phyloP scores from a whole-genome alignment of 2,888 invertebrate genomes.

The Ectemnius continuus region DNA sequence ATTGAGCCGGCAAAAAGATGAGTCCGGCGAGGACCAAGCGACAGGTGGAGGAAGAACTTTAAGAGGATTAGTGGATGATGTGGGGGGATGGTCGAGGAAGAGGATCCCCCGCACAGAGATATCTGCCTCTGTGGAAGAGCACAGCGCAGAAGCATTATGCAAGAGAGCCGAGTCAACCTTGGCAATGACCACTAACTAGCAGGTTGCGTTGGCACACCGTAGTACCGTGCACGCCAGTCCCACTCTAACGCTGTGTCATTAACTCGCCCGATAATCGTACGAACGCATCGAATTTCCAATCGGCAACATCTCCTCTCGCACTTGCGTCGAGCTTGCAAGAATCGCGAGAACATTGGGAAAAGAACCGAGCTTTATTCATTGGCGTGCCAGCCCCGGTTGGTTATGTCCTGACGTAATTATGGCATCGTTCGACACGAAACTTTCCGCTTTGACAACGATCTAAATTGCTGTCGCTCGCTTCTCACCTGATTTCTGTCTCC shows the following conservation, averaged over 20 bases:
- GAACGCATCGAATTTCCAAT: too few relatives aligned
- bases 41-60: background rate
- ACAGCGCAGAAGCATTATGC: slow-evolving; percentile 42
- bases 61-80: background rate
- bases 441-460: background rate
- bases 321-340: too few relatives aligned
- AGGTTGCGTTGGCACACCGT: slow-evolving; percentile 23
- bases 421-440: background rate
- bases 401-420: background rate
- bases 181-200: slow-evolving; percentile 56
- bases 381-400: too few relatives aligned
- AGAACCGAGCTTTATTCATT: background rate
- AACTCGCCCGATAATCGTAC: slow-evolving; percentile 36
- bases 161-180: slow-evolving; percentile 49
- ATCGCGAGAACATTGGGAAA: background rate
- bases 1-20: too few relatives aligned
- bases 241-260: slow-evolving; percentile 27
- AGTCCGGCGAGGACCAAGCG: too few relatives aligned
- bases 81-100: slow-evolving; percentile 1
- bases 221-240: background rate
- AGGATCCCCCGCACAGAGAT: background rate
- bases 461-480: background rate
- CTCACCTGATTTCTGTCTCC: background rate
- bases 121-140: background rate
- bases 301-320: too few relatives aligned